Percentiles rank a stretch among this genome's conserved stretches.
Evolutionary conservation across 2,888 invertebrate species (phyloP).

Genomic region (Aquatica leii): DNA sequence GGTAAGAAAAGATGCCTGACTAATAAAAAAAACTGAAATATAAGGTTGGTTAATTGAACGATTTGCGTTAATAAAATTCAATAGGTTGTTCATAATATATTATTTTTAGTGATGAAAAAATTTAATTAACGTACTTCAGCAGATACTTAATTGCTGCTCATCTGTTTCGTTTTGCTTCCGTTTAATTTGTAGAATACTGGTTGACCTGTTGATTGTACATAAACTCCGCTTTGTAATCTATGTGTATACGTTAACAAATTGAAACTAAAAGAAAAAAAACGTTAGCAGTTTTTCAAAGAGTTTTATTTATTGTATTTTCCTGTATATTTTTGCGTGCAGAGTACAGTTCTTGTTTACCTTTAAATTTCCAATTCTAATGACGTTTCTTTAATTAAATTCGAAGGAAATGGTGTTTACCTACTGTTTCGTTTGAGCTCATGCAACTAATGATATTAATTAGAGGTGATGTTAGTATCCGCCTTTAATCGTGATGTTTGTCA

Average conservation of each 20-base stretch:
- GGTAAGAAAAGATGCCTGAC: background rate
- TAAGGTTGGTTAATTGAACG: constrained; percentile 11
- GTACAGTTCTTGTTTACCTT: too few relatives aligned
- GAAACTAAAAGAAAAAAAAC: constrained; percentile 19
- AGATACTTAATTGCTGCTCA: constrained; percentile 39
- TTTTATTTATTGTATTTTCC: background rate
- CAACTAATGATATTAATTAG: constrained; percentile 10
- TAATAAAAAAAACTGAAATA: background rate
- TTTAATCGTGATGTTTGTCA: constrained; percentile 2
- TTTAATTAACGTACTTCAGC: constrained; percentile 14
- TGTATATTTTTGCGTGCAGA: too few relatives aligned
- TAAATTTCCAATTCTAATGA: constrained; percentile 1
- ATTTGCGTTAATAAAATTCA: constrained; percentile 10
- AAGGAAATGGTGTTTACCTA: constrained; percentile 1
- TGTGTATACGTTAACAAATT: constrained; percentile 35
- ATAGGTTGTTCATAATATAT: background rate
- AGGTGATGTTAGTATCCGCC: constrained; percentile 10
- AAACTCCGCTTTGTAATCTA: constrained; percentile 44
- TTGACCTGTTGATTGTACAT: constrained; percentile 46
- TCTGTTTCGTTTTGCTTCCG: constrained; percentile 42
- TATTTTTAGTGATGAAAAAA: constrained; percentile 13
- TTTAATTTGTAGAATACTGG: constrained; percentile 40
- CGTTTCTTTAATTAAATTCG: background rate
- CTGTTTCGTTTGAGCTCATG: constrained; percentile 8
- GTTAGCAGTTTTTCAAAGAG: constrained; percentile 2